phyloP scores from a whole-genome alignment of 92 coral and sea anemone species.

The Chrysogorgia sp. region DNA sequence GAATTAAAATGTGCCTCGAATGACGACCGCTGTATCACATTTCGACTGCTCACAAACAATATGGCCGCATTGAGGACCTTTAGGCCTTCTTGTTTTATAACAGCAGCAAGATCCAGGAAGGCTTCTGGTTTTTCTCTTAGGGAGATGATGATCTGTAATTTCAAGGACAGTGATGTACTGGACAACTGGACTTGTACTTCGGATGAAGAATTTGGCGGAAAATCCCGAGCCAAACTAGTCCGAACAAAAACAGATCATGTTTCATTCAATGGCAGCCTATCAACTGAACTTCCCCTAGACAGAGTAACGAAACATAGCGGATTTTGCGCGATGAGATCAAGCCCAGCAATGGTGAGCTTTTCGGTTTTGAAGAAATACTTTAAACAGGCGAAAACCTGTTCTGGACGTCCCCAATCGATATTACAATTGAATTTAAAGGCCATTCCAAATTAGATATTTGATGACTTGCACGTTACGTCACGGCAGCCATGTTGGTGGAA shows the following conservation, averaged over 20 bases:
- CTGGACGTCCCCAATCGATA: too few species aligned
- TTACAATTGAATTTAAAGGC: too few species aligned
- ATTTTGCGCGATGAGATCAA: constrained; percentile 87
- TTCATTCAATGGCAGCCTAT: constrained; percentile 75
- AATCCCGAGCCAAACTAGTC: constrained; percentile 79
- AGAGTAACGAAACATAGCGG: constrained; percentile 89
- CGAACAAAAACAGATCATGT: constrained; percentile 77
- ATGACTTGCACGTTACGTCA: too few species aligned
- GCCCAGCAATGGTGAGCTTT: constrained; percentile 82
- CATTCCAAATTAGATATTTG: too few species aligned
- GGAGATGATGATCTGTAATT: constrained; percentile 87
- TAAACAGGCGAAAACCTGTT: neutral
- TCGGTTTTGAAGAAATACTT: too few species aligned
- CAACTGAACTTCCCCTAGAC: constrained; percentile 79
- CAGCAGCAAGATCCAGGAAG: neutral
- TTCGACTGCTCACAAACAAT: constrained; percentile 29
- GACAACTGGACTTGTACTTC: constrained; percentile 83
- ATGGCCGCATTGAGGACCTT: constrained; percentile 18
- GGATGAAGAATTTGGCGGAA: constrained; percentile 89
- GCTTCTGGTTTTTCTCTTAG: constrained; percentile 22
- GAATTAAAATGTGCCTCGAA: too few species aligned
- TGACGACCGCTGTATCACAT: too few species aligned
- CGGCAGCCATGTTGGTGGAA: too few species aligned
- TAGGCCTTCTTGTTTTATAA: too few species aligned
- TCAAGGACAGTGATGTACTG: constrained; percentile 62